Evolutionary conservation across 2,888 invertebrate genomes (phyloP), one percentile per base, ranked within the genome.

Genomic region (Diogma glabrata): DNA sequence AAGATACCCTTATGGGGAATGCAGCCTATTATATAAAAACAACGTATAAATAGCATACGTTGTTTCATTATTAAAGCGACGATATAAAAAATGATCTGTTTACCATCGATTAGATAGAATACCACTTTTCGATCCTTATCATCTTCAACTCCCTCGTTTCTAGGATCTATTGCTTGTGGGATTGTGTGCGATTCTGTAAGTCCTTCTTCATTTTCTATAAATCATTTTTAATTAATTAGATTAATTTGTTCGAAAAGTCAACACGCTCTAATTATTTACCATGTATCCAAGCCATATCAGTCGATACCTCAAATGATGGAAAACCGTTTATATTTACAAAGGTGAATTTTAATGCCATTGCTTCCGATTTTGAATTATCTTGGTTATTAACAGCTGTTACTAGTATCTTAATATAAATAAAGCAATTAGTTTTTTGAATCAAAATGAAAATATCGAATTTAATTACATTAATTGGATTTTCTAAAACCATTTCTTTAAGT

Each of bases 81-180:
- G n/a, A n/a, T n/a, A n/a, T n/a, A n/a, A n/a, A n/a, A n/a, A n/a
- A 67, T 60, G n/a, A n/a, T n/a, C n/a, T n/a, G n/a, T n/a, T n/a
- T n/a, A 76, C 76, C 70, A 53, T 71, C 56, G 47, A 76, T 73
- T 38, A 63, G 69, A 60, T 76, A 76, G 59, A 64, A 75, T 33
- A 74, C 67, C 14, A 61, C 56, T 52, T 65, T 61, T 51, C 71
- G 71, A 52, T 73, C 69, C 7, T 66, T 62, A 1, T 56, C 58
- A 26, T 54, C 54, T 53, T 73, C 51, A 26, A 60, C 72, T 19
- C 63, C 64, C 54, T 67, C 61, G 60, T 76, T 75, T 61, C 75
- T 75, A 1, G 69, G 70, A 58, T 76, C 76, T 16, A 57, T 57
- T 0, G 75, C 76, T 1, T 40, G 56, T 0, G 67, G 69, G 40